Conservation (phyloP, 1,140 invertebrate genomes). For the Aradophagus sp. region DNA sequence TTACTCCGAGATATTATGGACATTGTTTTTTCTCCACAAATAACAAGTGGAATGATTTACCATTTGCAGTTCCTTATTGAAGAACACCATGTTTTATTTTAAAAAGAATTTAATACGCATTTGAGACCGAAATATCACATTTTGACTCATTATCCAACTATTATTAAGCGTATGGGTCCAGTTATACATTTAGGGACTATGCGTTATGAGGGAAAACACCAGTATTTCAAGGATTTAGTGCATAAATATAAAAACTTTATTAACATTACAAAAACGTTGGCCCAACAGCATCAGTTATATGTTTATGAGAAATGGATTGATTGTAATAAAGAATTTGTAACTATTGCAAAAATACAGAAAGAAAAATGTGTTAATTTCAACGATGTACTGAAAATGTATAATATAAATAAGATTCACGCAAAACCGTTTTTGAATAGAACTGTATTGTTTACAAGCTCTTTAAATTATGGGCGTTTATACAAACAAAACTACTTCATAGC, state of each 20-base stretch:
- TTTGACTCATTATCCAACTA: constrained; percentile 23
- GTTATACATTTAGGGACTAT: constrained; percentile 25
- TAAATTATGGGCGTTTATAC: too few species aligned
- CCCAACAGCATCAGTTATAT: too few species aligned
- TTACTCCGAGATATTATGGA: neutral
- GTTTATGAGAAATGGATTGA: too few species aligned
- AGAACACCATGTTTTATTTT: neutral
- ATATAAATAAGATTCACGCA: too few species aligned
- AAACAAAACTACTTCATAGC: too few species aligned
- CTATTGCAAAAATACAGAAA: too few species aligned
- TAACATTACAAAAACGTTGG: neutral
- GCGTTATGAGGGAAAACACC: constrained; percentile 37
- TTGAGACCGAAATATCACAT: constrained; percentile 32
- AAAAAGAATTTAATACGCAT: neutral
- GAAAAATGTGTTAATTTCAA: too few species aligned
- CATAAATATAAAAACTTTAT: neutral
- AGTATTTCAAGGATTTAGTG: constrained; percentile 30
- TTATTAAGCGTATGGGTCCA: constrained; percentile 32
- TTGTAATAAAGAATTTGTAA: too few species aligned
- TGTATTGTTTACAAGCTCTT: too few species aligned
- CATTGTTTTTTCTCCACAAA: neutral
- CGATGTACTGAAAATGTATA: too few species aligned
- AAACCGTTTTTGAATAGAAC: too few species aligned
- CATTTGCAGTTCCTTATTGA: neutral
- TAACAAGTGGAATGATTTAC: neutral